Percentiles rank a stretch among this genome's conserved stretches.
These are phyloP conservation scores for Cettia cetti DNA, from an alignment of 2,113 vertebrate species.

Conservation along the genomic window DNA sequence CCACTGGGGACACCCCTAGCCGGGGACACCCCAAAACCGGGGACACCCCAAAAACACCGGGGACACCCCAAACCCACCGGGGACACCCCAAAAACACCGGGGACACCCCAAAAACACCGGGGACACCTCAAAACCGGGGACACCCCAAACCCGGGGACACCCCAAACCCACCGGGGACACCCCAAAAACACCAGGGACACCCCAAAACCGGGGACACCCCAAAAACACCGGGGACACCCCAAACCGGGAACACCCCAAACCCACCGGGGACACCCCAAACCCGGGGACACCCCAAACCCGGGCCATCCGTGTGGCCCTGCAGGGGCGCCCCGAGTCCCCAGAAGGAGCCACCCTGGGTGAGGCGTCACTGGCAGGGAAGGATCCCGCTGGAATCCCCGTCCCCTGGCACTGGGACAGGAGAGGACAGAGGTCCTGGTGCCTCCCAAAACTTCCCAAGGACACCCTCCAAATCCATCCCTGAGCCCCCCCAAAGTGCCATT, in stretches of 20 bases:
- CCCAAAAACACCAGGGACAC: background rate
- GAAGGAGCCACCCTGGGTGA: background rate
- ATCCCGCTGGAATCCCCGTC: background rate
- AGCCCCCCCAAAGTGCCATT: background rate
- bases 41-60: background rate
- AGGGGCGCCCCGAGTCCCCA: background rate
- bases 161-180: background rate
- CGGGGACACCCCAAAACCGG: background rate
- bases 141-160: no score
- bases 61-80: background rate
- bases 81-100: background rate
- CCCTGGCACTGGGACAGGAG: background rate
- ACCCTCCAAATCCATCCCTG: background rate
- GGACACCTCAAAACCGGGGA: background rate
- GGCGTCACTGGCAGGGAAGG: background rate
- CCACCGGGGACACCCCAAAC: background rate
- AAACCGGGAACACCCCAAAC: background rate
- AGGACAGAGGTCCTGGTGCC: background rate
- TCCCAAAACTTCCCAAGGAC: background rate
- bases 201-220: background rate
- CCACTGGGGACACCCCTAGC: background rate
- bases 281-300: background rate
- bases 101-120: background rate
- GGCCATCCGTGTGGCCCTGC: background rate
- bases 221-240: no score